Evolutionary conservation across 2,113 vertebrate genomes (phyloP), one percentile per base, ranked within the genome.

Genomic region (Crotalus viridis): DNA sequence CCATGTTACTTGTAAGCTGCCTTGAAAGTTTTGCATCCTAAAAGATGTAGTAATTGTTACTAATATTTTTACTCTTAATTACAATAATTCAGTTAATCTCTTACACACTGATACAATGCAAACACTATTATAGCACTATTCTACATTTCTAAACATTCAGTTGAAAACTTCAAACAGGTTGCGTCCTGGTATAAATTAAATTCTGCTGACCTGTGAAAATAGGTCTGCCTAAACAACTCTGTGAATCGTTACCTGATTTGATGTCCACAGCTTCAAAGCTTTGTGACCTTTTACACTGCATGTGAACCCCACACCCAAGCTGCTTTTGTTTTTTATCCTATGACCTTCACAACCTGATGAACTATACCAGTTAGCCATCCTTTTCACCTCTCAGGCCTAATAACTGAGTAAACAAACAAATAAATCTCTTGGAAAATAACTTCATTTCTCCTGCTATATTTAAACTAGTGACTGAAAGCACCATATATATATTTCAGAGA

Each of bases 401-500:
- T 86, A 59, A 87, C 48, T 87, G 55, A 91, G 4, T 51, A 91
- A 91, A 91, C 43, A 87, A 92, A 87, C 46, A 81, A 21, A 81
- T 51, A 81, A 21, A 81, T 51, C 13, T 57, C 52, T 28, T 48
- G 26, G 55, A 17, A n/a, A 87, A 92, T 57, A 55, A 51, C 33
- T 28, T 87, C 26, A 48, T 61, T n/a, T 59, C 48, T 74, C 39
- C 28, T 43, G 59, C 91, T 39, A 6, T 0, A 55, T 39, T 85
- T 55, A 43, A 19, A 28, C 13, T 55, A 87, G 43, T 69, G 39
- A 43, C 33, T 91, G 28, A 28, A 51, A 93, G 24, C 55, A 59
- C 21, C 28, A 54, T 3, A 89, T 91, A 39, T 91, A 52, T 91
- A 51, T 95, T 94, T 91, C 91, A 91, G 85, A 89, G 33, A 0